Evolutionary conservation across 1,140 invertebrate species (phyloP), one percentile per base, ranked within the genome.

Genomic region (Papilio polytes): DNA sequence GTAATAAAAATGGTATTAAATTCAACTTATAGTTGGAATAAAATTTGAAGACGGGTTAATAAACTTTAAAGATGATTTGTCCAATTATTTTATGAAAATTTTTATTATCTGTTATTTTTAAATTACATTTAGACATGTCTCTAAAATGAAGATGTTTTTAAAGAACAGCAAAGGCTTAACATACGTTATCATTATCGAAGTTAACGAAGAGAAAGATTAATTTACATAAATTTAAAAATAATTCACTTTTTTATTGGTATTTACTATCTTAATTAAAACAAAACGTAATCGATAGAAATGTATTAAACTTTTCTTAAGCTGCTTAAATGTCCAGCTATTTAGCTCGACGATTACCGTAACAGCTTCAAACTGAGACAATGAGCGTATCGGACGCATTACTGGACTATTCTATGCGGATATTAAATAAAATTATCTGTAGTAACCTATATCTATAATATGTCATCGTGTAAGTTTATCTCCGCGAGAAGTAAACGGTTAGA

Each of bases 1-100:
- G 63, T 66, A 66, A 66, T 66, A 66, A 66, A 66, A 66, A 31
- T 31, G 3, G 26, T 66, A 26, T 63, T 63, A 63, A 63, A 63
- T 63, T 12, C 12, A 26, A 66, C 63, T 66, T 66, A 15, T 31
- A 26, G 22, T 66, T 20, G n/a, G 26, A 59, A 41, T 63, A 22
- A 63, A 63, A 63, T 9, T 20, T 22, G 53, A 26, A 26, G 63
- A 31, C 10, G 63, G 63, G 22, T 66, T 66, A 66, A 66, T 15
- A 66, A 66, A 66, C 63, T 66, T 31, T 13, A 12, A 48, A 48
- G 36, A 48, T 48, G 46, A 13, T 13, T 48, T 48, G 46, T 48
- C 46, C 10, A 0, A 48, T 48, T 48, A 48, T 48, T 48, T 48
- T 48, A 48, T 15, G 18, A 15, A 0, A 15, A 0, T n/a, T n/a